Evolutionary conservation across 92 coral and sea anemone genomes (phyloP).

Genomic region (Epizoanthus illoricatus): DNA sequence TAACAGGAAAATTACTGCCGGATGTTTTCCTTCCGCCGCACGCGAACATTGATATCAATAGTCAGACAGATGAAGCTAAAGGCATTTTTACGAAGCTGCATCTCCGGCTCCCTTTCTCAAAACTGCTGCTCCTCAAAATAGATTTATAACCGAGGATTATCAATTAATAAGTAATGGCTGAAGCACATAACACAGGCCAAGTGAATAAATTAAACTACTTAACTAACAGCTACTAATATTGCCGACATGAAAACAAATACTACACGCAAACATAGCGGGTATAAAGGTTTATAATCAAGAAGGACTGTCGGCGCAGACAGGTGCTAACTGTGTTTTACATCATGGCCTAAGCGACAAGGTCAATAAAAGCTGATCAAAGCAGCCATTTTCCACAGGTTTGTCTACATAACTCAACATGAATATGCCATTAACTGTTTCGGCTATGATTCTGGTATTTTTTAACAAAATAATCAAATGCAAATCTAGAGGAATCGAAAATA

Average conservation of each 20-base stretch:
- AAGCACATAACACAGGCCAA: background rate
- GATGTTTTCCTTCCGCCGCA: background rate
- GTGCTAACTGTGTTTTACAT: too few species aligned
- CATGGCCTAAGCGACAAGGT: background rate
- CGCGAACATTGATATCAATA: background rate
- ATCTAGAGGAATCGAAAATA: too few species aligned
- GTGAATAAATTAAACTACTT: constrained; percentile 8
- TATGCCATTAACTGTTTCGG: too few species aligned
- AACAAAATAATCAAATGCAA: too few species aligned
- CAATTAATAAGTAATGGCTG: constrained; percentile 9
- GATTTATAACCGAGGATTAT: background rate
- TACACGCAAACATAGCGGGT: background rate
- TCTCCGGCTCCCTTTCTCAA: background rate
- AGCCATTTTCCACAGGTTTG: too few species aligned
- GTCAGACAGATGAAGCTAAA: background rate
- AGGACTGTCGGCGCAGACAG: background rate
- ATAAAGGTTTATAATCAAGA: background rate
- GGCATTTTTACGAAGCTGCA: background rate
- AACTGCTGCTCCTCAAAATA: background rate
- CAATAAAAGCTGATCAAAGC: too few species aligned
- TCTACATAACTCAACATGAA: too few species aligned
- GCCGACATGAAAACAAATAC: background rate
- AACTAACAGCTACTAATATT: background rate
- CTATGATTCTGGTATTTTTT: too few species aligned
- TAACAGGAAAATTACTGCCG: too few species aligned